These are phyloP conservation scores for Lepus europaeus DNA, from an alignment of 2,113 vertebrate genomes.

Conservation along the genomic window DNA sequence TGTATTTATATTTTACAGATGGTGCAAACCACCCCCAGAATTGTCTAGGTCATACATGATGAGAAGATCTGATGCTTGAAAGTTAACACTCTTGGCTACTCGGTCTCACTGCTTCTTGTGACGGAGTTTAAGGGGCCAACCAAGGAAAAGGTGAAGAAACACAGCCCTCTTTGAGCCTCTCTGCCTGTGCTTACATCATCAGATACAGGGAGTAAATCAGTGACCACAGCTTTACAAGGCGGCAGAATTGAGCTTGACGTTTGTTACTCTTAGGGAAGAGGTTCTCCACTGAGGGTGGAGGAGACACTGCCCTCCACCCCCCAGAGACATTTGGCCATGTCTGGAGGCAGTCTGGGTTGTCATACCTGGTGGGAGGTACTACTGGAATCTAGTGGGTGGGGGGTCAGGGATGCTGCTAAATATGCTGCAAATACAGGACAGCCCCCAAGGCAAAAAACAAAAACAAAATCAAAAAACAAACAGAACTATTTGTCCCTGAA, in stretches of 20 bases:
- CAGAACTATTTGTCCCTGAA: too few species aligned
- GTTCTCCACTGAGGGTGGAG: background rate
- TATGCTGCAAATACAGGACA: background rate
- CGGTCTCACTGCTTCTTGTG: background rate
- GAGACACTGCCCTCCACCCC: background rate
- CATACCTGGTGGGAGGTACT: background rate
- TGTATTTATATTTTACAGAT: background rate
- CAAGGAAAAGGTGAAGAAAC: background rate
- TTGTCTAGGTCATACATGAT: background rate
- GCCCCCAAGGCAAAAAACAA: background rate
- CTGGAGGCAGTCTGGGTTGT: background rate
- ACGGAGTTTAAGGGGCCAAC: background rate
- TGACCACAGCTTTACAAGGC: conserved; percentile 28
- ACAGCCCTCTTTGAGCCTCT: background rate
- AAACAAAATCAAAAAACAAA: too few species aligned
- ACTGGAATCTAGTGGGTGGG: background rate
- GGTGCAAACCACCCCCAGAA: background rate
- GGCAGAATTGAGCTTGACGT: background rate
- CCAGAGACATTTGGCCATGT: background rate
- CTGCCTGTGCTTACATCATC: background rate
- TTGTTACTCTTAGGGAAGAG: background rate
- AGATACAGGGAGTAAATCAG: conserved; percentile 54
- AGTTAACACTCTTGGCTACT: background rate
- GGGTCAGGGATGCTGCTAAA: background rate
- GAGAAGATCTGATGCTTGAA: background rate